These are phyloP conservation scores for Urocitellus parryii DNA, from an alignment of 2,113 vertebrate species.

Conservation along the genomic window DNA sequence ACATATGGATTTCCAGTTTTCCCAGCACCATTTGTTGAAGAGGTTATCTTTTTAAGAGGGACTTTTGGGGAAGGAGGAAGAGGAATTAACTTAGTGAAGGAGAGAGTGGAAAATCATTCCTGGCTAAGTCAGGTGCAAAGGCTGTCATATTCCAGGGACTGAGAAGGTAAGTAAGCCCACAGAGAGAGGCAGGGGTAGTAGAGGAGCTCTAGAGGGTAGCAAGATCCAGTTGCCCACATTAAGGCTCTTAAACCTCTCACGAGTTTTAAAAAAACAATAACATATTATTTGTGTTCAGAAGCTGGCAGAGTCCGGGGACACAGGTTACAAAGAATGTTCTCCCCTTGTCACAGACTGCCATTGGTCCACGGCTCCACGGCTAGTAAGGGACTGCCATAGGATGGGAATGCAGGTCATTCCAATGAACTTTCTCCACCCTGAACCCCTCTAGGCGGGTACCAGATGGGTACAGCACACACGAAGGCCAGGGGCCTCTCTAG, in stretches of 20 bases:
- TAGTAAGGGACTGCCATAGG: not conserved
- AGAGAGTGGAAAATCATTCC: not conserved
- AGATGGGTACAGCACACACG: not conserved
- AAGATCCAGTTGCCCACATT: not conserved
- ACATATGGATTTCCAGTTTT: no score
- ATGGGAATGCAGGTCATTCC: not conserved
- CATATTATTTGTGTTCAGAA: slow-evolving; percentile 1
- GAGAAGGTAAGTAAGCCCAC: not conserved
- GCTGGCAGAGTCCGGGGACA: not conserved
- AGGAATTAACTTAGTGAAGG: not conserved
- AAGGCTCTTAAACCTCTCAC: not conserved
- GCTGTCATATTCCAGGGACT: not conserved
- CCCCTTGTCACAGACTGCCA: not conserved
- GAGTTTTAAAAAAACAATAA: not conserved
- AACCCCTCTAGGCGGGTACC: not conserved
- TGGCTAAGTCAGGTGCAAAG: not conserved
- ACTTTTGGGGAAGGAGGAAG: not conserved
- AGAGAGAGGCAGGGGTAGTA: not conserved
- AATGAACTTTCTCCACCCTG: not conserved
- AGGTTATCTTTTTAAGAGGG: no score
- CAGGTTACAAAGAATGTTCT: not conserved
- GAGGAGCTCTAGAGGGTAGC: not conserved
- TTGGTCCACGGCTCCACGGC: not conserved
- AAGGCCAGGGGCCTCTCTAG: not conserved
- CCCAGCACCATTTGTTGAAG: no score